phyloP scores from a whole-genome alignment of 92 coral and sea anemone genomes.

The Zoanthus sociatus region DNA sequence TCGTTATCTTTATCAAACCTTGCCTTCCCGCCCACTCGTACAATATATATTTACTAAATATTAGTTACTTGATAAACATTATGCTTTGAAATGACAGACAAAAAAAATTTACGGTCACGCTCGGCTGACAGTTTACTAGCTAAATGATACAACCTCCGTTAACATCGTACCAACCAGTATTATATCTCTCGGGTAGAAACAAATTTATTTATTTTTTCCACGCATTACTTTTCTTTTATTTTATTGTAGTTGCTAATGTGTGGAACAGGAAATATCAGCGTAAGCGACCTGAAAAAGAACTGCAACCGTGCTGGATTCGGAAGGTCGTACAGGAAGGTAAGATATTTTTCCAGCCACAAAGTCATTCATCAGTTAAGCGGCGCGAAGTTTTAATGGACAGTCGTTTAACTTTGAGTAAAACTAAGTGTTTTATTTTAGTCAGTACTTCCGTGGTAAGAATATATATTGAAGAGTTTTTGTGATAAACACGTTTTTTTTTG shows the following conservation, averaged over 20 bases:
- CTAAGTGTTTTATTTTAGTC: no score
- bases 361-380: no score
- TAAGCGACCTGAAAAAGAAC: conserved; percentile 78
- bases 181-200: background rate
- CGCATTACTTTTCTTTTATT: background rate
- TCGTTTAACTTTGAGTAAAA: no score
- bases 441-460: no score
- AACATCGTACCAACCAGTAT: background rate
- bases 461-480: no score
- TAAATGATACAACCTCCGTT: background rate
- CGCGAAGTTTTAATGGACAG: no score
- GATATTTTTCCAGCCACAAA: background rate
- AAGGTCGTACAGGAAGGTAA: conserved; percentile 73
- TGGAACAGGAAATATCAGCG: conserved; percentile 95
- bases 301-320: conserved; percentile 59
- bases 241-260: conserved; percentile 87
- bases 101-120: background rate
- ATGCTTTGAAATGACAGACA: background rate
- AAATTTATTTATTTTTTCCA: background rate
- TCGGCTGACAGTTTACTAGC: background rate
- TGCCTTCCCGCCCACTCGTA: no score
- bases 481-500: no score
- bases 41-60: no score
- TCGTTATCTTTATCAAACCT: no score
- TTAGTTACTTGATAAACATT: no score